Conservation (phyloP, 2,113 vertebrate genomes). For the Sceloporus undulatus region DNA sequence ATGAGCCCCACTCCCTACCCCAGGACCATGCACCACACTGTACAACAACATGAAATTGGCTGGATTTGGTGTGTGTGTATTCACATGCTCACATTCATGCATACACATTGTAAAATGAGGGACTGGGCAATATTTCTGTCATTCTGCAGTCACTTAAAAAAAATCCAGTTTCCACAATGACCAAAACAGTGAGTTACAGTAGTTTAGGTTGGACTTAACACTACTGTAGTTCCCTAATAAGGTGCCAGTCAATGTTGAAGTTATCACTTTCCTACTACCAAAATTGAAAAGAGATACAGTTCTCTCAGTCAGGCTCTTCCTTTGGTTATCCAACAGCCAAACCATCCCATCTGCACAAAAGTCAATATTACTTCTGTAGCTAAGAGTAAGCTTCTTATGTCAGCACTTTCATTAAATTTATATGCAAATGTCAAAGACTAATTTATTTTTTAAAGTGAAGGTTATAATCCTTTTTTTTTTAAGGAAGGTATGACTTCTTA, state of each 20-base stretch:
- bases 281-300: not conserved
- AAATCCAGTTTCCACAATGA: too few species aligned
- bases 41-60: too few species aligned
- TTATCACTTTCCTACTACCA: not conserved
- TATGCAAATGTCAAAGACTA: not conserved
- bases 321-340: not conserved
- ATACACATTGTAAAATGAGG: too few species aligned
- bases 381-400: constrained; percentile 6
- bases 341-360: not conserved
- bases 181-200: too few species aligned
- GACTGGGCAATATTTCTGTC: too few species aligned
- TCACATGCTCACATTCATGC: too few species aligned
- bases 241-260: not conserved
- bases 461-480: not conserved
- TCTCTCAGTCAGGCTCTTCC: not conserved
- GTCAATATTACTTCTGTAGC: not conserved
- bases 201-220: too few species aligned
- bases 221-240: too few species aligned
- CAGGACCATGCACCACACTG: too few species aligned
- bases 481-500: not conserved
- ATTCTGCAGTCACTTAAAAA: too few species aligned
- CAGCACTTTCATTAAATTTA: constrained; percentile 28
- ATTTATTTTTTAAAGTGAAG: not conserved
- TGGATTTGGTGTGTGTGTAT: too few species aligned
- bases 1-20: too few species aligned